Evolutionary conservation across 2,888 invertebrate species (phyloP).

Genomic region (Tipula vernalis): DNA sequence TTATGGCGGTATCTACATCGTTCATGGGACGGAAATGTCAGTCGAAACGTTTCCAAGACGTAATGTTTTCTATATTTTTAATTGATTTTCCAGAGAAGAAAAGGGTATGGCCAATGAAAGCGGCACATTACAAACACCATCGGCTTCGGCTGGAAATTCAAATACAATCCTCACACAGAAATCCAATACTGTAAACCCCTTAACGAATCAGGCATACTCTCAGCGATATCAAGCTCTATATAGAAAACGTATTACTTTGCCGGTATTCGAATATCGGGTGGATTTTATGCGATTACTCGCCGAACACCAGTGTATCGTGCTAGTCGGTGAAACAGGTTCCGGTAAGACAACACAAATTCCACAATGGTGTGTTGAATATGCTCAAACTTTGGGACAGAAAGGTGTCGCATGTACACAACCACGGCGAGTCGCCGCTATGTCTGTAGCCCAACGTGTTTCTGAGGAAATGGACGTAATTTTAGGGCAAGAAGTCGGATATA

Average conservation of each 20-base stretch:
- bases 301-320: slow-evolving; percentile 85
- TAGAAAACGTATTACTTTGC: slow-evolving; percentile 78
- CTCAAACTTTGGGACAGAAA: slow-evolving; percentile 49
- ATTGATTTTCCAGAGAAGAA: slow-evolving; percentile 38
- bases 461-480: slow-evolving; percentile 98
- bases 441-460: slow-evolving; percentile 95
- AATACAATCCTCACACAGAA: slow-evolving; percentile 27
- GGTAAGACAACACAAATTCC: slow-evolving; percentile 99
- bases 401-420: slow-evolving; percentile 96
- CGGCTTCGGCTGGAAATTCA: slow-evolving; percentile 31
- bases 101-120: slow-evolving; percentile 34
- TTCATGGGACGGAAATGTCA: slow-evolving; percentile 8
- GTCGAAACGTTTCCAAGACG: not conserved
- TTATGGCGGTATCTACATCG: not conserved
- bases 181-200: slow-evolving; percentile 52
- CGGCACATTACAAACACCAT: slow-evolving; percentile 28
- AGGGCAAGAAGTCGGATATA: slow-evolving; percentile 86
- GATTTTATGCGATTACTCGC: slow-evolving; percentile 92
- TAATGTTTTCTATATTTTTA: not conserved
- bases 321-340: slow-evolving; percentile 99
- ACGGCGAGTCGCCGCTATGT: slow-evolving; percentile 97
- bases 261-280: slow-evolving; percentile 95
- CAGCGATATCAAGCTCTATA: slow-evolving; percentile 79
- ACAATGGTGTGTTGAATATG: slow-evolving; percentile 82
- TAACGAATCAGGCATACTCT: slow-evolving; percentile 73